phyloP scores from a whole-genome alignment of 2,113 vertebrate genomes.

The Amphilophus citrinellus region DNA sequence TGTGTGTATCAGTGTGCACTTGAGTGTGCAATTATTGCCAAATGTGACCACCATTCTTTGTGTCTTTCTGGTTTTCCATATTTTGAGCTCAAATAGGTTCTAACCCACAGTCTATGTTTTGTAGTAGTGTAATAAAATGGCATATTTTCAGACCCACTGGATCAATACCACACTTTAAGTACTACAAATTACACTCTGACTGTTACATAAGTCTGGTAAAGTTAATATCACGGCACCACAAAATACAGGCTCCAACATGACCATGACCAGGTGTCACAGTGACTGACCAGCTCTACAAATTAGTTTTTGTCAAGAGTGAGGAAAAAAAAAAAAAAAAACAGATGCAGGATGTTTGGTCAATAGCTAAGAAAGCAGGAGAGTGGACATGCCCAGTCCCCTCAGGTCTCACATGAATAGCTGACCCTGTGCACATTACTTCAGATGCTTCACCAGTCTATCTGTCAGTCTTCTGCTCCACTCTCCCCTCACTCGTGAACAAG shows the following conservation, averaged over 20 bases:
- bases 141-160: not conserved
- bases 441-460: not conserved
- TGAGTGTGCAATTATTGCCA: conserved; percentile 44
- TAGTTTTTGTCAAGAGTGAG: not conserved
- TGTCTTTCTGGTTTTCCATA: not conserved
- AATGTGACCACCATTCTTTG: conserved; percentile 35
- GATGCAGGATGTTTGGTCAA: not conserved
- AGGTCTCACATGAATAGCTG: not conserved
- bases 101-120: not conserved
- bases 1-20: conserved; percentile 42
- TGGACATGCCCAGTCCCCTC: not conserved
- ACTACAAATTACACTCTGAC: not conserved
- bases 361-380: not conserved
- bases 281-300: no score
- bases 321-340: not conserved
- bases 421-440: not conserved
- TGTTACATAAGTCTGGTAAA: no score
- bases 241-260: no score
- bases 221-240: not conserved
- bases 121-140: not conserved
- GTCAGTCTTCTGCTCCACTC: not conserved
- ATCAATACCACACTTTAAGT: not conserved
- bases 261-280: no score
- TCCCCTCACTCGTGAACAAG: not conserved
- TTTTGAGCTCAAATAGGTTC: conserved; percentile 13